Base-by-base conservation (phyloP, 2,888 invertebrate species). In the Caenorhabditis doughertyi region DNA sequence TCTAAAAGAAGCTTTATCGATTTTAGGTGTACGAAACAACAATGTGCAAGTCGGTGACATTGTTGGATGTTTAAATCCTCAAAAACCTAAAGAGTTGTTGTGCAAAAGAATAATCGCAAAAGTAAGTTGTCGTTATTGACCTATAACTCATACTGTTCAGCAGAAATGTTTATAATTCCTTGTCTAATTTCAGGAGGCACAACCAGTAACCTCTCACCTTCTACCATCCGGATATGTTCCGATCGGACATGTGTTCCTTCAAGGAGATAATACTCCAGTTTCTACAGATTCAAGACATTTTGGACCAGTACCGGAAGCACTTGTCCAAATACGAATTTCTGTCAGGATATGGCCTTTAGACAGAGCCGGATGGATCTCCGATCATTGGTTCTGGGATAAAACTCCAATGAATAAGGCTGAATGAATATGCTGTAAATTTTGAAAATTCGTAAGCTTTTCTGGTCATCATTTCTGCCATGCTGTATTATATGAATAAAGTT, bases 281-380 rank as follows among this genome's bases (percentile, higher is more conserved):
- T 89, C 89, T 3, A 88, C 86, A 0, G 90, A 90, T 74, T 90
- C 90, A 2, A 85, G 90, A 1, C 81, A 85, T 60, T 91, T 88
- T 42, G 91, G 90, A 7, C 89, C 90, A 7, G 87, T 91, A 3
- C 90, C 90, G 8, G 81, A 87, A 76, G 90, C 89, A 8, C 84
- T 91, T 18, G 85, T 90, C 21, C 87, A 91, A 60, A 84, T 88
- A 13, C 83, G 89, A 8, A 72, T 91, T 11, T 65, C 82, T 42
- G 70, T 86, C 13, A 74, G 90, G 18, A 76, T 90, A 51, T 91
- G 89, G 89, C 90, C 90, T n/a, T 42, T 74, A 32, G 81, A 81
- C 18, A 68, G 89, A 64, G 79, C 72, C 18, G 86, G 86, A 56
- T 86, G 86, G 86, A 21, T 86, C 11, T 79, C 80, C 7, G 49